phyloP scores from a whole-genome alignment of 2,113 vertebrate species.

The Tachuris rubrigastra region DNA sequence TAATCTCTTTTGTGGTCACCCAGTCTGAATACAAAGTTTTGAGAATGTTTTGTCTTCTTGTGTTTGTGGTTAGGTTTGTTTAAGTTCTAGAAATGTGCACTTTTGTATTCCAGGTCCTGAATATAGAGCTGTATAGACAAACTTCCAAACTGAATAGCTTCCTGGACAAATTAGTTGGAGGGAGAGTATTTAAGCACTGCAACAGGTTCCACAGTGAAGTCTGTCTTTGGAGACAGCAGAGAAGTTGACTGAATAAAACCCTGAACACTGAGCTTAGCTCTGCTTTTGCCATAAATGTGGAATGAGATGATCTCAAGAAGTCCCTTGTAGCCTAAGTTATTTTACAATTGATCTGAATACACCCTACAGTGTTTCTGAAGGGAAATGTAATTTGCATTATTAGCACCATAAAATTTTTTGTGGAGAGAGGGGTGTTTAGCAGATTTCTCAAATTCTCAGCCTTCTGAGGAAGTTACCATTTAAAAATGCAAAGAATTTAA shows the following conservation, averaged over 20 bases:
- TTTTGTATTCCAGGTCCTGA: neutral
- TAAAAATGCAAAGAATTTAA: neutral
- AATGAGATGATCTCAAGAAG: neutral
- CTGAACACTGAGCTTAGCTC: neutral
- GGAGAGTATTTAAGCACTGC: neutral
- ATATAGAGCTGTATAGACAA: neutral
- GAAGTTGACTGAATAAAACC: neutral
- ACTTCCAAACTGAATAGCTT: neutral
- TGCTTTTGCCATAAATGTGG: neutral
- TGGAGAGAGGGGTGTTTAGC: neutral
- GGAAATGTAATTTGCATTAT: neutral
- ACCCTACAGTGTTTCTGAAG: neutral
- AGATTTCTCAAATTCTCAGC: neutral
- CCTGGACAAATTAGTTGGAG: neutral
- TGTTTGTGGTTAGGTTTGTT: neutral
- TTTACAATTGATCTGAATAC: neutral
- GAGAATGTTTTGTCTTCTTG: neutral
- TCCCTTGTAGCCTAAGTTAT: neutral
- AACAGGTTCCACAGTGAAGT: neutral
- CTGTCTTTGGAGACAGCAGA: neutral
- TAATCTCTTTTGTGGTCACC: neutral
- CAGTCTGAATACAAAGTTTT: neutral
- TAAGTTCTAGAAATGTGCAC: neutral
- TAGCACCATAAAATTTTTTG: neutral
- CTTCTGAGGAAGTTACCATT: neutral